Base-by-base conservation (phyloP, 1,140 invertebrate genomes). In the Penaeus vannamei region DNA sequence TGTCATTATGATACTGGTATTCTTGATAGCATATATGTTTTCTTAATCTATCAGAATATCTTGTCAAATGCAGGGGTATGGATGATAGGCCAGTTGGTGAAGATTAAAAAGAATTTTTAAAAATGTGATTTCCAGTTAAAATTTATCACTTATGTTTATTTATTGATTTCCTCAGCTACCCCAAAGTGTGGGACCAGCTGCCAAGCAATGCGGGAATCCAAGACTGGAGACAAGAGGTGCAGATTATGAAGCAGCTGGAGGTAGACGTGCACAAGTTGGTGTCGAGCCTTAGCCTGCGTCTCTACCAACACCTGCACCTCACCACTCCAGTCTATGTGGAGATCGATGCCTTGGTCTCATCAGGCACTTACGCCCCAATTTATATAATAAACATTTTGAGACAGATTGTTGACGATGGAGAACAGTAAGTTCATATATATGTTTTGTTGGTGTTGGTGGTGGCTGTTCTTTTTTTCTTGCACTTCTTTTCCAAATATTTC, bases 261-360 rank as follows among this genome's bases (percentile, higher is more conserved):
- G 36, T 32, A n/a, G 59, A 89, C 29, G 72, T 85, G n/a, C 29
- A 29, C 22, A 46, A 80, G 22, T 32, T 89, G 46, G 87, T 89
- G 26, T 84, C 81, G 1, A 42, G 82, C 32, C 87, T 89, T 0
- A 89, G 87, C 32, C 69, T n/a, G 20, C 69, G 72, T 20, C 66
- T 88, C n/a, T 84, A 88, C 69, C 87, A 84, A 53, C n/a, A 84
- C 53, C 10, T 62, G 19, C 87, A 89, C 82, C 82, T 89, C 60
- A 89, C 87, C 29, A 79, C 87, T 19, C 29, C 82, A 10, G 87
- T 89, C 20, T 89, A 84, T 60, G 29, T 72, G 29, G 83, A 89
- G 59, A 36, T 89, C 14, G 87, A 89, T 64, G 83, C 61, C 10
- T 36, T 89, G 72, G 69, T 77, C 36, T 62, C 32, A 4, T 89